Conservation (phyloP, 1,140 invertebrate genomes). For the Aphelenchoides besseyi region DNA sequence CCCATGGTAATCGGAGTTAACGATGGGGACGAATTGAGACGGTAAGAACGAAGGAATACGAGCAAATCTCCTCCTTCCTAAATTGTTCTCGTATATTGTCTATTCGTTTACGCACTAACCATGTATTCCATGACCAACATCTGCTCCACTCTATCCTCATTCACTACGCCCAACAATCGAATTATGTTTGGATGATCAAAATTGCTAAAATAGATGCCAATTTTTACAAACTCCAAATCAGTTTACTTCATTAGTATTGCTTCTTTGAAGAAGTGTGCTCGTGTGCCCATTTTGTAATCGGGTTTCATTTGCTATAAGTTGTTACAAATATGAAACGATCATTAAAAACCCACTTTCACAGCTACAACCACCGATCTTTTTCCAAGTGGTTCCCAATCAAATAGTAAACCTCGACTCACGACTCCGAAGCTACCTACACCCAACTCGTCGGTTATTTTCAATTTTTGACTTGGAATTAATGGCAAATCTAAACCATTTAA, state of each 20-base stretch:
- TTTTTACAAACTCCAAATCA: neutral
- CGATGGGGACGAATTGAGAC: conserved; percentile 39
- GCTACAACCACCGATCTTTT: conserved; percentile 72
- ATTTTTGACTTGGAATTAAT: conserved; percentile 21
- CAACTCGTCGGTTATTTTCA: conserved; percentile 68
- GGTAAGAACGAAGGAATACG: conserved; percentile 71
- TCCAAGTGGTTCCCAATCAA: conserved; percentile 60
- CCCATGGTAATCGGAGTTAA: conserved; percentile 70
- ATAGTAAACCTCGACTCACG: conserved; percentile 78
- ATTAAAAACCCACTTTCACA: conserved; percentile 72
- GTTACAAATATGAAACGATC: conserved; percentile 23
- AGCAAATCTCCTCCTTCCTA: conserved; percentile 88
- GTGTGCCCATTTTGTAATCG: conserved; percentile 87
- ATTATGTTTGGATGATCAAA: conserved; percentile 94
- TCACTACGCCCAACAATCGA: conserved; percentile 82
- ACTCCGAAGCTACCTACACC: conserved; percentile 95
- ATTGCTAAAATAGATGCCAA: conserved; percentile 68
- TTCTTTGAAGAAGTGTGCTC: conserved; percentile 90
- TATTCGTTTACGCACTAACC: no score
- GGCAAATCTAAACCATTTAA: conserved; percentile 54
- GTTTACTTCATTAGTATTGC: conserved; percentile 81
- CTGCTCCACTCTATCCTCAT: conserved; percentile 76
- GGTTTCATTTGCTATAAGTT: conserved; percentile 70
- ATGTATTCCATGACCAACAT: conserved; percentile 92
- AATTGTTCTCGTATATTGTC: no score